Evolutionary conservation across 2,113 vertebrate species (phyloP).

Genomic region (Cyrtonyx montezumae): DNA sequence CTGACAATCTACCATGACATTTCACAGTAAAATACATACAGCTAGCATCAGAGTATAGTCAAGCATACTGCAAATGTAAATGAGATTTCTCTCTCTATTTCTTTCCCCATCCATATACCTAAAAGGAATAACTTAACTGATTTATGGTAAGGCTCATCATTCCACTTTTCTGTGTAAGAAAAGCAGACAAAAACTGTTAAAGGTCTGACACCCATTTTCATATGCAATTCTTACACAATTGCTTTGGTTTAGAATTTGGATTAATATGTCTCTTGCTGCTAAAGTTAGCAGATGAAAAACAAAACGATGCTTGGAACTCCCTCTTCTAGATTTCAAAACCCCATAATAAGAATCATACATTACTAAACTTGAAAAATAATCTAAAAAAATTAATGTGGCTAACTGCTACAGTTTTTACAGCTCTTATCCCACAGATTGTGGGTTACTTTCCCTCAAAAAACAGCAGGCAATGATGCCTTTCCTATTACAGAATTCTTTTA

Average conservation of each 20-base stretch:
- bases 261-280: not conserved
- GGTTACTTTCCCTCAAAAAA: not conserved
- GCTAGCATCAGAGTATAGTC: not conserved
- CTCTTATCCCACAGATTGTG: not conserved
- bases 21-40: not conserved
- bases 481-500: conserved; percentile 60
- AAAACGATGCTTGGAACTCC: not conserved
- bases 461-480: not conserved
- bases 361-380: not conserved
- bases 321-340: not conserved
- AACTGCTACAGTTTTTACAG: not conserved
- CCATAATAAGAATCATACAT: not conserved
- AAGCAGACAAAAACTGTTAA: not conserved
- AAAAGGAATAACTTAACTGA: not conserved
- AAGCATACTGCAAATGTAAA: not conserved
- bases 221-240: not conserved
- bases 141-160: not conserved
- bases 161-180: not conserved
- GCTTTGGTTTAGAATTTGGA: not conserved
- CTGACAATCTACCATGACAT: not conserved
- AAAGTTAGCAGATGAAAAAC: not conserved
- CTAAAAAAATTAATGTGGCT: not conserved
- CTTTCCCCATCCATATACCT: not conserved
- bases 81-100: not conserved
- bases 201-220: not conserved